Conservation (phyloP, 2,797 vertebrate species). For the Sandelia bainsii region DNA sequence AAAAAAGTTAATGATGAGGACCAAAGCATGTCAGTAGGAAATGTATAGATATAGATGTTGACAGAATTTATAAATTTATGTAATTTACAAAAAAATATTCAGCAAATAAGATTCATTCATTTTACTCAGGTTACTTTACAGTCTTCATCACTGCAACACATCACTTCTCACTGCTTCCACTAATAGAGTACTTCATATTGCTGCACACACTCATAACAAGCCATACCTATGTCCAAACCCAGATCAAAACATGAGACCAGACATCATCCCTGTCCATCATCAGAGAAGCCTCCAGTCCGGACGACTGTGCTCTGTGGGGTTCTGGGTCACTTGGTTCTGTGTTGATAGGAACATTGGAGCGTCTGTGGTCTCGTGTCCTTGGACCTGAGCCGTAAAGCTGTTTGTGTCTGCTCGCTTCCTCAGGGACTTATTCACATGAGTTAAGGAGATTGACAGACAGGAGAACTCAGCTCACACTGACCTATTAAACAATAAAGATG, state of each 20-base stretch:
- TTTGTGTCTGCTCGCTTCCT: slow-evolving; percentile 63
- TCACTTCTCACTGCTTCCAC: too few species aligned
- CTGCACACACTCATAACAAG: neutral
- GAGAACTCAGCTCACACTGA: slow-evolving; percentile 22
- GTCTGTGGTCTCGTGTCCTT: slow-evolving; percentile 52
- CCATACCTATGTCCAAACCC: neutral
- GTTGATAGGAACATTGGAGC: slow-evolving; percentile 19
- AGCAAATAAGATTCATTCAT: neutral
- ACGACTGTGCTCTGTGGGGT: neutral
- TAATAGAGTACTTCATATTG: neutral
- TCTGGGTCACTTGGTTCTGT: slow-evolving; percentile 44
- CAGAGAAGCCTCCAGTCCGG: slow-evolving; percentile 1
- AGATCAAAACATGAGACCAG: neutral
- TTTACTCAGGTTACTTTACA: too few species aligned
- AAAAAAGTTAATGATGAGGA: too few species aligned
- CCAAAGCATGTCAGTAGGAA: neutral
- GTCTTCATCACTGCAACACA: too few species aligned
- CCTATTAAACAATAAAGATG: slow-evolving; percentile 57
- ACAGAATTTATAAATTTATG: too few species aligned
- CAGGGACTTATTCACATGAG: slow-evolving; percentile 50
- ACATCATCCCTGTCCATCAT: slow-evolving; percentile 9
- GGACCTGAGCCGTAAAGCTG: slow-evolving; percentile 66
- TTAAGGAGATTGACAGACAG: slow-evolving; percentile 64
- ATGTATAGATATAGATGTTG: neutral
- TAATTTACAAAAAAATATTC: neutral